phyloP scores from a whole-genome alignment of 2,797 vertebrate genomes.

The Argentina silus region DNA sequence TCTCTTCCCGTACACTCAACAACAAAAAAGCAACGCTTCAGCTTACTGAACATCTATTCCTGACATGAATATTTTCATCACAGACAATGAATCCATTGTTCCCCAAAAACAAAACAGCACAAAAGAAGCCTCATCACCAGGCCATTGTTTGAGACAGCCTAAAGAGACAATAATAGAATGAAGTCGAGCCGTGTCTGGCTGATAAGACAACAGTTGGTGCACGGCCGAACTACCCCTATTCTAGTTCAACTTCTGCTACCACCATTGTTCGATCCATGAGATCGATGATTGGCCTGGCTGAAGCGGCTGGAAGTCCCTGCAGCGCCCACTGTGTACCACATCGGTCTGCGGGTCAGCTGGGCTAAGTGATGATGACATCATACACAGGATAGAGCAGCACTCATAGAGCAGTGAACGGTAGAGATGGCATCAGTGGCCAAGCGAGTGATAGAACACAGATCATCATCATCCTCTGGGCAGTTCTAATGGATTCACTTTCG shows the following conservation, averaged over 20 bases:
- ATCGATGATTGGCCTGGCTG: neutral
- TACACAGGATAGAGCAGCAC: neutral
- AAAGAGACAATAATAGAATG: constrained; percentile 31
- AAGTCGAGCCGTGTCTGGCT: constrained; percentile 22
- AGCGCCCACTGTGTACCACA: neutral
- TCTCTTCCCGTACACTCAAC: too few relatives aligned
- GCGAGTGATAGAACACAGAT: neutral
- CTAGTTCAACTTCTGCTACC: constrained; percentile 22
- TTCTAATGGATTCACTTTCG: too few relatives aligned
- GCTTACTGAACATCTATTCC: too few relatives aligned
- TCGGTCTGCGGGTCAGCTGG: neutral
- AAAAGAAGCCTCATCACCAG: constrained; percentile 44
- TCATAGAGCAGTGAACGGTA: neutral
- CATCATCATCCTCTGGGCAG: too few relatives aligned
- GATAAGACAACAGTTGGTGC: constrained; percentile 27
- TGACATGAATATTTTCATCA: neutral
- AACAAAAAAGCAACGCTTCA: too few relatives aligned
- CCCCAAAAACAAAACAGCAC: constrained; percentile 16
- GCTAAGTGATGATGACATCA: neutral
- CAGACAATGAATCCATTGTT: neutral
- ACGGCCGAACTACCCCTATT: constrained; percentile 7
- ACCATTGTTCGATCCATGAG: neutral
- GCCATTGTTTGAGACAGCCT: constrained; percentile 50
- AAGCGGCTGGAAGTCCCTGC: neutral
- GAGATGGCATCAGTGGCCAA: constrained; percentile 2